Percentiles rank a stretch among this genome's conserved stretches.
Conservation (phyloP, 92 coral and sea anemone species). For the Siderastrea radians region DNA sequence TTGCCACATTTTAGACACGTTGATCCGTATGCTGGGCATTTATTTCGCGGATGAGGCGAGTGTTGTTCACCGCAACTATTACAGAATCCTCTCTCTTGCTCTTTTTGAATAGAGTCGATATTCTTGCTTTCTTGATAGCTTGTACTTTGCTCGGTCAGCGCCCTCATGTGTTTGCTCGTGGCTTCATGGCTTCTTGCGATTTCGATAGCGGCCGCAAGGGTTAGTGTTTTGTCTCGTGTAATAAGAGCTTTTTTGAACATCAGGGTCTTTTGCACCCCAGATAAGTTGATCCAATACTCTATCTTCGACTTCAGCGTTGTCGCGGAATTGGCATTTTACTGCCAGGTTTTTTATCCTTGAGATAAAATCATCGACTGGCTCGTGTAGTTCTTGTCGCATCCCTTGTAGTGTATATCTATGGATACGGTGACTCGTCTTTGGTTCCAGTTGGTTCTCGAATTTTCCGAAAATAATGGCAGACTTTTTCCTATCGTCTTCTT, state of each 20-base stretch:
- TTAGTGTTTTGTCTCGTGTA: slow-evolving; percentile 16
- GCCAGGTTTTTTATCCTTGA: no score
- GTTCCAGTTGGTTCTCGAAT: no score
- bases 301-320: background rate
- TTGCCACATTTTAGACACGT: slow-evolving; percentile 15
- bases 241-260: slow-evolving; percentile 15
- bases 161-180: slow-evolving; percentile 12
- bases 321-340: no score
- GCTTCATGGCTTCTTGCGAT: slow-evolving; percentile 21
- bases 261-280: background rate
- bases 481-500: no score
- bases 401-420: no score
- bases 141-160: background rate
- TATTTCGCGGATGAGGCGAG: background rate
- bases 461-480: no score
- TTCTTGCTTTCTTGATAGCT: slow-evolving; percentile 2
- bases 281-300: slow-evolving; percentile 6
- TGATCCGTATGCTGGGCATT: slow-evolving; percentile 1
- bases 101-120: background rate
- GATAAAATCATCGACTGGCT: no score
- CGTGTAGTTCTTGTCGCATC: no score
- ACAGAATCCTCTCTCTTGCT: slow-evolving; percentile 16
- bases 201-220: slow-evolving; percentile 12
- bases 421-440: no score
- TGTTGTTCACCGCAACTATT: slow-evolving; percentile 3